Percentiles rank a stretch among this genome's conserved stretches.
These are phyloP conservation scores for Ditylenchus dipsaci DNA, from an alignment of 1,140 invertebrate species.

Conservation along the genomic window DNA sequence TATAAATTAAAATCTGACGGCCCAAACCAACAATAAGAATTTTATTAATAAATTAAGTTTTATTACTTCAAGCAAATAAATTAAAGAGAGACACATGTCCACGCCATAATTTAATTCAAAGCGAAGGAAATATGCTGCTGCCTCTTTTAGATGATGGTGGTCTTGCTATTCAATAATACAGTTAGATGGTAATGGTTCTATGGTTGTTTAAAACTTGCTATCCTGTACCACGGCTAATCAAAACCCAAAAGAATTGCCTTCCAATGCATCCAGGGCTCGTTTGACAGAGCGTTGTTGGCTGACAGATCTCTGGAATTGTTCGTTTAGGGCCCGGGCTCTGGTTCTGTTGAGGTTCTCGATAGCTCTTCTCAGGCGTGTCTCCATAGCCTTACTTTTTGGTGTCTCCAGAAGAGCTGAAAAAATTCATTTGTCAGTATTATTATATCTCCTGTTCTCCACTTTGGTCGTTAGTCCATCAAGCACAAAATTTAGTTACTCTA, in stretches of 20 bases:
- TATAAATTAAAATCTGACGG: too few species aligned
- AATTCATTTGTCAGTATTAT: not conserved
- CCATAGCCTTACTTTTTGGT: not conserved
- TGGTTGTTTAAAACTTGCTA: too few species aligned
- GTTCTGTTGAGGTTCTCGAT: not conserved
- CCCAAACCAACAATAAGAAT: too few species aligned
- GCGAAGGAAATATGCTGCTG: not conserved
- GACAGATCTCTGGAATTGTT: not conserved
- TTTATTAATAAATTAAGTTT: too few species aligned
- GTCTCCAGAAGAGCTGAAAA: not conserved
- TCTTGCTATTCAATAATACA: too few species aligned
- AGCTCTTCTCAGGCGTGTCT: not conserved
- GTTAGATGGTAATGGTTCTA: too few species aligned
- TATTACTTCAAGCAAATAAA: too few species aligned
- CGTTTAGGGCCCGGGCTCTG: not conserved
- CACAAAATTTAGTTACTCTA: too few species aligned
- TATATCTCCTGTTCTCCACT: too few species aligned
- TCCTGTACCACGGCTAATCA: not conserved
- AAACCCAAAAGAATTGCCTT: slow-evolving; percentile 28
- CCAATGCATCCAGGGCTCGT: slow-evolving; percentile 33
- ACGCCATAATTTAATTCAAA: too few species aligned
- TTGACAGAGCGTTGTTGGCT: slow-evolving; percentile 6
- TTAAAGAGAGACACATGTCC: too few species aligned
- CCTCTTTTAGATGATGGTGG: not conserved
- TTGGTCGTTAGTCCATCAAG: too few species aligned